Evolutionary conservation across 2,113 vertebrate species (phyloP), one percentile per base, ranked within the genome.

Genomic region (Mesoclemmys tuberculata): DNA sequence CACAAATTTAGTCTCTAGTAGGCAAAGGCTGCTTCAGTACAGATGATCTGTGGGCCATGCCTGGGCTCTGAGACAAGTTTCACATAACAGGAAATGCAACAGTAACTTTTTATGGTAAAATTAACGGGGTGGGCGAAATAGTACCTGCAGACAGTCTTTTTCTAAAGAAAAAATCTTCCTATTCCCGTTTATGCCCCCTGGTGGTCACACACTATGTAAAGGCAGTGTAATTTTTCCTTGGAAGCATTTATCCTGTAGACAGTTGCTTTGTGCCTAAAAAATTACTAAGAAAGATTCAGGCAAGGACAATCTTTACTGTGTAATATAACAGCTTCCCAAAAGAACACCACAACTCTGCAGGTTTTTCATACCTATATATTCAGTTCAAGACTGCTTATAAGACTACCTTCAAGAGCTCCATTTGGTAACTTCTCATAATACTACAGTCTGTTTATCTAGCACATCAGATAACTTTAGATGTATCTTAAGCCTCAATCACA

Each of bases 91-190:
- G 31, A 52, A 95, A 95, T 38, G 18, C 83, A 97, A 90, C 22
- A 95, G 93, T 95, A 94, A 96, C 93, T 87, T 93, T n/a, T 51
- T 61, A 19, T 16, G 75, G 41, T 82, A 95, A 96, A 97, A 90
- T 92, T 90, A 85, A 92, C 35, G 64, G 5, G 55, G 29, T 19
- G 75, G 81, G 24, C 75, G 48, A 87, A 96, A 75, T 16, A 93
- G 88, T 90, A 92, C 55, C 58, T 87, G 78, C 26, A 5, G n/a
- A n/a, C 26, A 46, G 7, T 90, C 55, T 80, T 56, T 71, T 35
- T 21, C 94, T 83, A 92, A 26, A 93, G 80, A 51, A 90, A 2
- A 10, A 80, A 77, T 84, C n/a, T 22, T 1, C 11, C 89, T 77
- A 52, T 11, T 90, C 14, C 38, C 22, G 89, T 71, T 85, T 12